Conservation (phyloP, 2,113 vertebrate species). For the Sturnira hondurensis region DNA sequence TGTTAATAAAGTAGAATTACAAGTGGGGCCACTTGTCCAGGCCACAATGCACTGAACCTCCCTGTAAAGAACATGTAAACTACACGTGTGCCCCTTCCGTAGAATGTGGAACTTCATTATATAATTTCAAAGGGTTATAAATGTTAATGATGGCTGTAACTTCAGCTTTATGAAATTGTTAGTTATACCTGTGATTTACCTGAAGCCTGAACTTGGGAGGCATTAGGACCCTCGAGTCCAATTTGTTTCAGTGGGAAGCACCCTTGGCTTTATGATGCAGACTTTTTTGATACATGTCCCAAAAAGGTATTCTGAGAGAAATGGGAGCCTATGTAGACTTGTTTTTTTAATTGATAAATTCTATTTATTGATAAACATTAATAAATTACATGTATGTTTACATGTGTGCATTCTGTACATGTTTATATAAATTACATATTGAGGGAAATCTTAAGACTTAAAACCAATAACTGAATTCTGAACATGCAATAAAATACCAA, state of each 20-base stretch:
- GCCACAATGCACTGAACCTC: neutral
- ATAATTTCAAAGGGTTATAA: neutral
- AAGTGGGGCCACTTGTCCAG: neutral
- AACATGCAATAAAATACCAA: constrained; percentile 40
- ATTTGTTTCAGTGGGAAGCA: neutral
- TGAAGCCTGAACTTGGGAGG: neutral
- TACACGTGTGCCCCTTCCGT: neutral
- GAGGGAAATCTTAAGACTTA: neutral
- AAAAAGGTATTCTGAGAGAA: constrained; percentile 23
- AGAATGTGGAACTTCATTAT: neutral
- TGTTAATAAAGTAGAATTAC: constrained; percentile 17
- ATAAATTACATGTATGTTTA: constrained; percentile 32
- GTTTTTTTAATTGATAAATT: constrained; percentile 40
- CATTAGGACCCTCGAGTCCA: neutral
- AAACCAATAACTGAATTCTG: constrained; percentile 23
- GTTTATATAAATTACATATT: constrained; percentile 26
- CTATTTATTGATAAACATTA: constrained; percentile 59
- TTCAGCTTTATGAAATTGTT: constrained; percentile 7
- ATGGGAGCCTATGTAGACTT: neutral
- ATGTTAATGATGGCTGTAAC: neutral
- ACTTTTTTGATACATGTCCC: constrained; percentile 17
- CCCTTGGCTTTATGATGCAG: neutral
- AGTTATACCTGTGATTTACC: neutral
- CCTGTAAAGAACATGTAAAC: neutral
- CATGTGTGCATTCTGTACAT: constrained; percentile 47